phyloP scores from a whole-genome alignment of 2,888 invertebrate genomes.

The Dysmachus trigonus region DNA sequence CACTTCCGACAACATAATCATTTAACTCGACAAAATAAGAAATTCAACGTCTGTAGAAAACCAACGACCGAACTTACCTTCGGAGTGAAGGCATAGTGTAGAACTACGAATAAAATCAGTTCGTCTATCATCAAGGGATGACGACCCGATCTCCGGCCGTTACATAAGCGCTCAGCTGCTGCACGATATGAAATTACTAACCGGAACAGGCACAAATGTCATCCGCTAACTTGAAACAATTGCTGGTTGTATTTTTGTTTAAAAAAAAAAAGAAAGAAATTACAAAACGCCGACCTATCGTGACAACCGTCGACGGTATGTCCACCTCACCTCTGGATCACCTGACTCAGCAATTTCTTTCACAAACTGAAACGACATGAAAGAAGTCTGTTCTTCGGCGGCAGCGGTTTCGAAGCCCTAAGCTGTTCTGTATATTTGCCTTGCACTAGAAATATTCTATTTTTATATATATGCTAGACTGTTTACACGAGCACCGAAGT shows the following conservation, averaged over 20 bases:
- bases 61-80: constrained; percentile 14
- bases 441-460: constrained; percentile 36
- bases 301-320: neutral
- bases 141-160: neutral
- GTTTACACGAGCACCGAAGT: constrained; percentile 7
- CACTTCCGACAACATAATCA: neutral
- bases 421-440: neutral
- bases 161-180: neutral
- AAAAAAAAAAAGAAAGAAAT: too few relatives aligned
- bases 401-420: neutral
- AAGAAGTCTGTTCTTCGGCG: neutral
- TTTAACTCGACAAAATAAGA: neutral
- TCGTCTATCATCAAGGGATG: neutral
- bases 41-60: neutral
- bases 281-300: neutral
- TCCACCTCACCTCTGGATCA: neutral
- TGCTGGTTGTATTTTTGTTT: neutral
- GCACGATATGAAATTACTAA: neutral
- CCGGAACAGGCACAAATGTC: neutral
- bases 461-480: constrained; percentile 9
- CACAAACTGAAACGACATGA: neutral
- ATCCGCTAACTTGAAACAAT: neutral
- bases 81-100: neutral
- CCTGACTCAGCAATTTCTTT: constrained; percentile 27
- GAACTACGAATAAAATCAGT: neutral